Conservation (phyloP, 2,797 vertebrate genomes). For the Muraenolepis orangiensis region DNA sequence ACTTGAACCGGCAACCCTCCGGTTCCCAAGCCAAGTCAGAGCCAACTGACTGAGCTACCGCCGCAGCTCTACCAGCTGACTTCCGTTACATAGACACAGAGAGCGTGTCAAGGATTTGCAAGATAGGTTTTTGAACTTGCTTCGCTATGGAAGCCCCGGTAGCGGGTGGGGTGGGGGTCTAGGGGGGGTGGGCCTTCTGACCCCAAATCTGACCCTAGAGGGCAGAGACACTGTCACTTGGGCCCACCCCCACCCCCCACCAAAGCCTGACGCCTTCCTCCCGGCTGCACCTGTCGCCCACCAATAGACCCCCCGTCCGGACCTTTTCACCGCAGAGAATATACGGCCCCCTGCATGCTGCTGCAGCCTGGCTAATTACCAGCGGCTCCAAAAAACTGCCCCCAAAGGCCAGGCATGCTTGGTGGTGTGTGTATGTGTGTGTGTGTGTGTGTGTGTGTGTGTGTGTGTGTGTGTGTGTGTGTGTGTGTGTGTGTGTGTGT, state of each 20-base stretch:
- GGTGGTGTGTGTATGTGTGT: too few relatives aligned
- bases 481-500: too few relatives aligned
- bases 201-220: constrained; percentile 49
- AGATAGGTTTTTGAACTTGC: constrained; percentile 57
- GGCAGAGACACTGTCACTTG: constrained; percentile 53
- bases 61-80: too few relatives aligned
- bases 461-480: too few relatives aligned
- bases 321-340: constrained; percentile 88
- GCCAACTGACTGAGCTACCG: too few relatives aligned
- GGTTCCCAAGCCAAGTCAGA: too few relatives aligned
- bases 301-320: constrained; percentile 83
- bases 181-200: neutral
- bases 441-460: too few relatives aligned
- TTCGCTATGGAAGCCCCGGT: constrained; percentile 62
- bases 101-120: constrained; percentile 37
- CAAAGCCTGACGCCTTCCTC: constrained; percentile 71
- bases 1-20: too few relatives aligned
- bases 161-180: constrained; percentile 51
- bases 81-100: constrained; percentile 21
- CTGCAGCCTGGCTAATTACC: constrained; percentile 80
- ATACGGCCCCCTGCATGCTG: constrained; percentile 81
- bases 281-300: constrained; percentile 83
- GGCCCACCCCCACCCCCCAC: constrained; percentile 33
- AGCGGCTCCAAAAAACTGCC: constrained; percentile 47
- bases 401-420: constrained; percentile 43